Evolutionary conservation across 2,113 vertebrate genomes (phyloP), one percentile per base, ranked within the genome.

Genomic region (Fukomys damarensis): DNA sequence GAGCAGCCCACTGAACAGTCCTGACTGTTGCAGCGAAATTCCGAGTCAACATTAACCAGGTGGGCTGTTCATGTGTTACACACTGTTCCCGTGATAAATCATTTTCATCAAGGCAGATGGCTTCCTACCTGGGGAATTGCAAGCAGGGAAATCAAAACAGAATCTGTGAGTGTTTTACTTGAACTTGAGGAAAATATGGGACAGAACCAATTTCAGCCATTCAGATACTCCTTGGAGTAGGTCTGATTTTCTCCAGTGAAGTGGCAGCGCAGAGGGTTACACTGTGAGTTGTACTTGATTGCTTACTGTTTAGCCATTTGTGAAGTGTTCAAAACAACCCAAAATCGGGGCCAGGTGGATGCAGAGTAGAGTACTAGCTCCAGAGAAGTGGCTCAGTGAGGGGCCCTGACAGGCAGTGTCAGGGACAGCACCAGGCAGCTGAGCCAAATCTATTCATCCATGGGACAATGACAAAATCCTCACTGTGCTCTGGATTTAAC

Each of bases 81-180:
- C 28, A 84, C 43, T 81, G 54, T 84, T 76, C 13, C 63, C 35
- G 56, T 63, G 96, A 87, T 46, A 87, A 63, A 22, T 82, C 88
- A 38, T 76, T 93, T 90, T 85, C 68, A 63, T 86, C 35, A 35
- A 77, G 46, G 63, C 96, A 97, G 96, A 94, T 96, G 90, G 88
- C 65, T 92, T 95, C 81, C 38, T 68, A 92, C 80, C 94, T 90
- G 35, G 63, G 58, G 88, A 94, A 79, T 22, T 41, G 46, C 58
- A 81, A 94, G 43, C 41, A 87, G 38, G 81, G 76, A 92, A 90
- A 93, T 52, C 74, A 87, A 93, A 95, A 81, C 84, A 96, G 61
- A 94, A 82, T 80, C 81, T 88, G 63, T 94, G 68, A 49, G 74
- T 86, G 52, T 94, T 96, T 41, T 89, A 86, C 56, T 80, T 68